Evolutionary conservation across 2,888 invertebrate species (phyloP), one percentile per base, ranked within the genome.

Genomic region (Nemotelus pantherinus): DNA sequence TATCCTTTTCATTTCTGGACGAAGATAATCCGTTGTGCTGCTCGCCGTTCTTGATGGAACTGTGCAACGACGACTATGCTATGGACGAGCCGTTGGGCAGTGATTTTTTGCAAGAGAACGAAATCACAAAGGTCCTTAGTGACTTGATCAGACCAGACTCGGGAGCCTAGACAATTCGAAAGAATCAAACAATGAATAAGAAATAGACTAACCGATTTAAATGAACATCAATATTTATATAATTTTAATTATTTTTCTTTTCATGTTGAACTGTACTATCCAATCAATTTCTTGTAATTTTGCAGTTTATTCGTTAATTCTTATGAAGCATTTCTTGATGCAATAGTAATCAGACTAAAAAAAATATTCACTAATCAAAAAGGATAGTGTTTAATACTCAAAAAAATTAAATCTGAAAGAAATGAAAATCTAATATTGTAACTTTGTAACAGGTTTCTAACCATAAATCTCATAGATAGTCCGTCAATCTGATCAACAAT

Each of bases 1-100:
- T 76, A 47, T 58, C 77, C 3, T 77, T 60, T 43, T 68, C 77
- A n/a, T 79, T 79, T 58, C 45, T 77, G 57, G 77, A 74, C 25
- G 80, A 85, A 81, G 85, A 85, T 77, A 84, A 82, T 81, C 79
- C 85, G 79, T 81, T 85, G 80, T 83, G 83, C 68, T 83, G 83
- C 68, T 82, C 83, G 2, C 83, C 85, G 10, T 83, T 82, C 71
- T 81, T 85, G 79, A 84, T 84, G 83, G 87, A 87, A 41, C 81
- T 86, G 58, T 85, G 85, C 82, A 84, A 84, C 77, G 84, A 85
- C 76, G 85, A 86, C 78, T 86, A 86, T 81, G 82, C 83, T 70
- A 85, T 86, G 84, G 83, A 79, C 78, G 82, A 82, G 5, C 70
- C 57, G 41, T 10, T 67, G 45, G 57, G 25, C 58, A 82, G 80